Conservation (phyloP, 2,888 invertebrate genomes). For the Tenthredo scrophulariae region DNA sequence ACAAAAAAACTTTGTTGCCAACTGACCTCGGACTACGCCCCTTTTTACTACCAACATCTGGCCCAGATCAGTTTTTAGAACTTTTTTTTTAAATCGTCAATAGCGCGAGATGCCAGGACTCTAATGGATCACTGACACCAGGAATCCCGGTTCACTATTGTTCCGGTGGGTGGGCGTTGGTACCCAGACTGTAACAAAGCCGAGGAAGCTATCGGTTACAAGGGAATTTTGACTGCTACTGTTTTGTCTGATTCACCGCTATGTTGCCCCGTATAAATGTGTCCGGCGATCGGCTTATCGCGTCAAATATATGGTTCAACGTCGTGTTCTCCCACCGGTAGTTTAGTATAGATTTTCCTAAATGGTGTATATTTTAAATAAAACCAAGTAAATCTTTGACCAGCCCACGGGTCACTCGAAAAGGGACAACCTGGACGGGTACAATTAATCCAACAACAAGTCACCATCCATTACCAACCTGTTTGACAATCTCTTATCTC, state of each 20-base stretch:
- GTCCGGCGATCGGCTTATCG: not conserved
- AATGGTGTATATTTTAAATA: not conserved
- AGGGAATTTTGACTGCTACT: constrained; percentile 42
- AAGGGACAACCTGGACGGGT: constrained; percentile 15
- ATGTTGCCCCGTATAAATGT: not conserved
- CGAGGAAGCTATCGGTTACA: constrained; percentile 53
- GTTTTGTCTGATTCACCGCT: constrained; percentile 16
- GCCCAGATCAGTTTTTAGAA: not conserved
- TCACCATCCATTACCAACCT: constrained; percentile 42
- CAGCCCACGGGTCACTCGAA: constrained; percentile 24
- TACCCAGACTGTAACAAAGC: constrained; percentile 36
- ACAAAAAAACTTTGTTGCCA: not conserved
- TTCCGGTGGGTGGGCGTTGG: constrained; percentile 37
- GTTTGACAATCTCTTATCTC: constrained; percentile 37
- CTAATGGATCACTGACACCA: not conserved
- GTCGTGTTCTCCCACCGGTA: not conserved
- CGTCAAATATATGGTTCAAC: not conserved
- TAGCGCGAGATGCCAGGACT: not conserved
- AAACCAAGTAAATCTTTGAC: not conserved
- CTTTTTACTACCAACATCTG: not conserved
- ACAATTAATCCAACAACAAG: constrained; percentile 33
- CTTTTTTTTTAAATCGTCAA: not conserved
- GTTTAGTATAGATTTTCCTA: not conserved
- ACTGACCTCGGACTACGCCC: not conserved
- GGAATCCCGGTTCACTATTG: constrained; percentile 36